Base-by-base conservation (phyloP, 2,113 vertebrate genomes). In the Butorides virescens region DNA sequence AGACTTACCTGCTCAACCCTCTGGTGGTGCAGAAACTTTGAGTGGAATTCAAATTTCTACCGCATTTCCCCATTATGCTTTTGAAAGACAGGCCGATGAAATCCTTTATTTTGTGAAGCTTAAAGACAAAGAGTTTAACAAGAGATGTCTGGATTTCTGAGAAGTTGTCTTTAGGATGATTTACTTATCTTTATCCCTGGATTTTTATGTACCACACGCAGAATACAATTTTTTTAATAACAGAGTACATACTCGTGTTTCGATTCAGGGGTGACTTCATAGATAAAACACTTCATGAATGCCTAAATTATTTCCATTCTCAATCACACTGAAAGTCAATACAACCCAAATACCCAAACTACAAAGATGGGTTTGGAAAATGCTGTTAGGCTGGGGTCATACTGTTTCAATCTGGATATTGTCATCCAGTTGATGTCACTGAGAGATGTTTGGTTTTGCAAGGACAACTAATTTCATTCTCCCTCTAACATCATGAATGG, bases 81-180 rank as follows among this genome's bases (percentile, higher is more conserved):
- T 88, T 76, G n/a, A 50, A 90, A 88, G 66, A 39, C 0, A 0
- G 5, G 5, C 9, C 0, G 0, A 61, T 52, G 3, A 87, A 93
- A 53, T 34, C 13, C 29, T 74, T 85, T 71, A 15, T 77, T 90
- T 63, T 91, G 59, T 82, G 46, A 79, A 82, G 21, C 17, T 34
- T 86, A 46, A 90, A 59, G 55, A 74, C 59, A 84, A 29, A n/a
- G 61, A 76, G 50, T 84, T 66, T 82, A 84, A 34, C 13, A 61
- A 50, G 32, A 62, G 19, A 37, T 17, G 2, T 62, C 34, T 73
- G 42, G 4, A 80, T 83, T 76, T 92, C 72, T 76, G 72, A 70
- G 11, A 55, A 61, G 7, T 73, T 92, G 2, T n/a, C 55, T 84
- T 83, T 62, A 75, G 25, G 32, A 37, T 67, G 3, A 79, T 90